phyloP scores from a whole-genome alignment of 2,888 invertebrate species.

The Rutpela maculata region DNA sequence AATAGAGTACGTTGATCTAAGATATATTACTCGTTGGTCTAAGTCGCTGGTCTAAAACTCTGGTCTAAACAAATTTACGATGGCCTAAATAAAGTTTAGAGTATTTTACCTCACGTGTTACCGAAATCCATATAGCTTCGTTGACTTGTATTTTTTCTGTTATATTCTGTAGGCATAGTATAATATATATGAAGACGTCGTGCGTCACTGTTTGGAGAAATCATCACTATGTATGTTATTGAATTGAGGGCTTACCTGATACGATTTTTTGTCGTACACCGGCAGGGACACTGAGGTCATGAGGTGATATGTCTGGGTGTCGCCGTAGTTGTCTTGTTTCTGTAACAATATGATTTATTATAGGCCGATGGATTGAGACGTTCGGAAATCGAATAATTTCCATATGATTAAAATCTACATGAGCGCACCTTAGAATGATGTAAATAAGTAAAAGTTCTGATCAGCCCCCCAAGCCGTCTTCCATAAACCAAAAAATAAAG shows the following conservation, averaged over 20 bases:
- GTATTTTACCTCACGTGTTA: conserved; percentile 89
- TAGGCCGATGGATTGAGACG: too few relatives aligned
- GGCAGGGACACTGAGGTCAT: conserved; percentile 97
- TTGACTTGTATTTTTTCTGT: conserved; percentile 96
- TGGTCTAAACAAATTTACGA: conserved; percentile 47
- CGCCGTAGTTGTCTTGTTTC: conserved; percentile 80
- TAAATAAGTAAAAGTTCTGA: too few relatives aligned
- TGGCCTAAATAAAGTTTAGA: conserved; percentile 32
- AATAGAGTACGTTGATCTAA: conserved; percentile 42
- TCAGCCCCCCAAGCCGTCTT: too few relatives aligned
- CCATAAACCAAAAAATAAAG: too few relatives aligned
- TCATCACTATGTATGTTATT: not conserved
- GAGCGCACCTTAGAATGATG: too few relatives aligned
- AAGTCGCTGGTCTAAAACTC: conserved; percentile 46
- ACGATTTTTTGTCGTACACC: conserved; percentile 91
- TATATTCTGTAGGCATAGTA: conserved; percentile 90
- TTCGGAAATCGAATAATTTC: too few relatives aligned
- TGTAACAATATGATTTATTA: conserved; percentile 61
- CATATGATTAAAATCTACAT: too few relatives aligned
- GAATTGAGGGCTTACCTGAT: conserved; percentile 81
- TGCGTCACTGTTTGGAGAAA: conserved; percentile 20
- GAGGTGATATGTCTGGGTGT: conserved; percentile 83
- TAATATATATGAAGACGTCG: conserved; percentile 32
- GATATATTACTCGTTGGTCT: conserved; percentile 45
- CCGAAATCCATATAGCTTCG: conserved; percentile 94